Evolutionary conservation across 2,888 invertebrate genomes (phyloP).

Genomic region (Trachelus stipa): DNA sequence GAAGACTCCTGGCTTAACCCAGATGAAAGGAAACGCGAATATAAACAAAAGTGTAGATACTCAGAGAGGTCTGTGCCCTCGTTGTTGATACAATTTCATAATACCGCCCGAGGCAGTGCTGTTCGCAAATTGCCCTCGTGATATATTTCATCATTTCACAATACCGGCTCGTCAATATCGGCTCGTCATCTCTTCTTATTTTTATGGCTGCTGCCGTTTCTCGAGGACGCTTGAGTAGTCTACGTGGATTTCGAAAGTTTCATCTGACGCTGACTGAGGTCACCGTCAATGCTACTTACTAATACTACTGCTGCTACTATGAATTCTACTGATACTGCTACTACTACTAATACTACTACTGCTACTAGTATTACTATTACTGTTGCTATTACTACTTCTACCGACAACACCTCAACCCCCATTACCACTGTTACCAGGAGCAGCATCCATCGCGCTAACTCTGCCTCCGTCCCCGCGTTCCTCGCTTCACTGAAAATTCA

Average conservation of each 20-base stretch:
- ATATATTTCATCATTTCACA: neutral
- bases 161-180: neutral
- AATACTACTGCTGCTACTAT: neutral
- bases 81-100: neutral
- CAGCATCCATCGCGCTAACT: slow-evolving; percentile 9
- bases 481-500: neutral
- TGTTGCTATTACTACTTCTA: neutral
- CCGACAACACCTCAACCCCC: neutral
- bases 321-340: too few relatives aligned
- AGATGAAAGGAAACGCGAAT: neutral
- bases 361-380: neutral
- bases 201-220: neutral
- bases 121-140: neutral
- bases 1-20: neutral
- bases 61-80: neutral
- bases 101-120: neutral
- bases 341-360: too few relatives aligned
- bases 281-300: neutral
- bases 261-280: neutral
- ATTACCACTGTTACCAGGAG: neutral
- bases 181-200: neutral
- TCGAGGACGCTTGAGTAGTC: neutral
- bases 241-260: neutral
- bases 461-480: neutral
- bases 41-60: neutral